A percentile compares a stretch with the other conserved stretches of the same genome.
These are phyloP conservation scores for Chrysolina haemoptera DNA, from an alignment of 2,888 invertebrate genomes.

Conservation along the genomic window DNA sequence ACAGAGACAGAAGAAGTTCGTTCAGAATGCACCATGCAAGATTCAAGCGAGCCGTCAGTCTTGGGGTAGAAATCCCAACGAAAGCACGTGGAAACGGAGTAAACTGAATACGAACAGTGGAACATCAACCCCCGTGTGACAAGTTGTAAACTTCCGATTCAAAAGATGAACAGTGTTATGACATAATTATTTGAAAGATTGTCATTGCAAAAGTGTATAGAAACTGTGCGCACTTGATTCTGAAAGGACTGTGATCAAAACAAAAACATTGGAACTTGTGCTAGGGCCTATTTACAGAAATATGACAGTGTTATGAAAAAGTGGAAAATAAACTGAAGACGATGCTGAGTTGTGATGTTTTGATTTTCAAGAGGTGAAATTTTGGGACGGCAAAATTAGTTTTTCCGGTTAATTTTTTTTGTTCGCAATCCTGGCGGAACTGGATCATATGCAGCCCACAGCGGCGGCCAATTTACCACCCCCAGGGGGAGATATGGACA, in stretches of 20 bases:
- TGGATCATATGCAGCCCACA: constrained; percentile 83
- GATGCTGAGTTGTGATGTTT: constrained; percentile 39
- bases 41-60: constrained; percentile 67
- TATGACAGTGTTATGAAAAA: constrained; percentile 40
- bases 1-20: constrained; percentile 58
- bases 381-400: constrained; percentile 15
- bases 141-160: constrained; percentile 49
- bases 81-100: constrained; percentile 70
- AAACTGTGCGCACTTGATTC: constrained; percentile 26
- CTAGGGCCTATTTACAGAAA: background rate
- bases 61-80: constrained; percentile 75
- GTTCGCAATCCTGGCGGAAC: constrained; percentile 63
- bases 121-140: constrained; percentile 44
- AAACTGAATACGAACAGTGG: constrained; percentile 44
- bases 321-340: constrained; percentile 29
- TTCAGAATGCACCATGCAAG: constrained; percentile 75
- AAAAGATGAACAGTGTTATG: constrained; percentile 3
- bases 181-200: background rate
- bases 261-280: constrained; percentile 28
- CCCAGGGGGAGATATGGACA: constrained; percentile 89
- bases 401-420: constrained; percentile 16
- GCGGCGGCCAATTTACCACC: constrained; percentile 73
- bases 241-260: constrained; percentile 24
- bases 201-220: background rate
- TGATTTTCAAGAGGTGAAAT: constrained; percentile 42